These are phyloP conservation scores for Dioctria rufipes DNA, from an alignment of 2,888 invertebrate species.

Conservation along the genomic window DNA sequence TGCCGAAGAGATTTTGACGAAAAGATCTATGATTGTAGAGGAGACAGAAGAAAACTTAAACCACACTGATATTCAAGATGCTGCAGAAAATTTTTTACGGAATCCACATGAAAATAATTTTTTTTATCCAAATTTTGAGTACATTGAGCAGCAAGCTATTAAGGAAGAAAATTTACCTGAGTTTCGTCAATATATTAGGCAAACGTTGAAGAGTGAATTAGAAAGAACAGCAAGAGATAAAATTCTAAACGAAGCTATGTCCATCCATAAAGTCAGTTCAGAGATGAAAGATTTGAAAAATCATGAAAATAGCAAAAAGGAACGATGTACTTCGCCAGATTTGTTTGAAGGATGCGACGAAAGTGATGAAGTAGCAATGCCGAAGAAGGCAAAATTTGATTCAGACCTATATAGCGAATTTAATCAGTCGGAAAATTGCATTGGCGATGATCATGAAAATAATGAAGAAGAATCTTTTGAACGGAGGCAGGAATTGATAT, in stretches of 20 bases:
- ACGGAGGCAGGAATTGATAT: constrained; percentile 24
- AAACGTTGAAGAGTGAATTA: constrained; percentile 44
- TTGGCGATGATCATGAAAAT: not conserved
- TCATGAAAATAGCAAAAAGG: not conserved
- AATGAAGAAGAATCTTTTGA: not conserved
- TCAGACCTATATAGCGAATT: not conserved
- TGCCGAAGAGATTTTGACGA: not conserved
- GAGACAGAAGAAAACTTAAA: constrained; percentile 14
- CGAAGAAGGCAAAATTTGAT: not conserved
- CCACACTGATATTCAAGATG: constrained; percentile 47
- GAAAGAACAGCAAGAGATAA: not conserved
- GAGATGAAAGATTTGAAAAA: not conserved
- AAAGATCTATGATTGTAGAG: not conserved
- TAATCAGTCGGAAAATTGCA: not conserved
- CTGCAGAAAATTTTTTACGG: constrained; percentile 56
- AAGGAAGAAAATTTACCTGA: constrained; percentile 29
- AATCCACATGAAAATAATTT: constrained; percentile 54
- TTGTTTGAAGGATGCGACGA: constrained; percentile 24
- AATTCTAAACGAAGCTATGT: not conserved
- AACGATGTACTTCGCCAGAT: not conserved
- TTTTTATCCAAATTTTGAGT: constrained; percentile 56
- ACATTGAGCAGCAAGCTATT: constrained; percentile 46
- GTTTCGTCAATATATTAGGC: constrained; percentile 13
- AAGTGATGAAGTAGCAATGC: not conserved
- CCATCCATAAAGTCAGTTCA: not conserved